Evolutionary conservation across 2,113 vertebrate species (phyloP).

Genomic region (Strix aluco): DNA sequence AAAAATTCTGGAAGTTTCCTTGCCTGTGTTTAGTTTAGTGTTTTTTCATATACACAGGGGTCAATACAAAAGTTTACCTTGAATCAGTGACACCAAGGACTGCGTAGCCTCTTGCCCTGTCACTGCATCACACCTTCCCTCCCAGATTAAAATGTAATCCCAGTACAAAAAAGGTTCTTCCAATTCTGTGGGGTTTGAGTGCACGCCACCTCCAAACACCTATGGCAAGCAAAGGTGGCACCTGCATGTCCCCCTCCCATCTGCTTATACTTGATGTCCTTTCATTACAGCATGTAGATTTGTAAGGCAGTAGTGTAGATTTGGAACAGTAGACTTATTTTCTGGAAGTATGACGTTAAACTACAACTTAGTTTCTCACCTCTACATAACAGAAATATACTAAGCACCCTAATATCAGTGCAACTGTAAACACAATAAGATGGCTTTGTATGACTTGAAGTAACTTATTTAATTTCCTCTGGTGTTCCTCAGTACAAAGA

Average conservation of each 20-base stretch:
- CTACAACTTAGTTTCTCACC: not conserved
- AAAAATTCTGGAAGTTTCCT: not conserved
- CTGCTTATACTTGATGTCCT: not conserved
- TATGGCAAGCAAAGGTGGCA: not conserved
- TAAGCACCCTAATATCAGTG: not conserved
- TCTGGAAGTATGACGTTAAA: not conserved
- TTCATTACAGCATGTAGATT: not conserved
- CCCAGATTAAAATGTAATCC: not conserved
- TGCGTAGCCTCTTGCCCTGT: not conserved
- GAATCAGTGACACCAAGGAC: not conserved
- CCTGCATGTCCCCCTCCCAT: not conserved
- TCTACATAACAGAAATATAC: not conserved
- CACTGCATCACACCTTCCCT: not conserved
- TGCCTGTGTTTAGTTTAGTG: not conserved
- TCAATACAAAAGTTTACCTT: not conserved
- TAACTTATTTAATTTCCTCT: not conserved
- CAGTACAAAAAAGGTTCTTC: not conserved
- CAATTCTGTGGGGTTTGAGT: not conserved
- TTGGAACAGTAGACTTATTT: not conserved
- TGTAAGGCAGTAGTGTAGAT: not conserved
- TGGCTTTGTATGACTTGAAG: not conserved
- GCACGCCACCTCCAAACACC: not conserved
- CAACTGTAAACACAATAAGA: not conserved
- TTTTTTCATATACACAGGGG: not conserved
- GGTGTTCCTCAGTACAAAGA: not conserved